Conservation (phyloP, 2,797 vertebrate genomes). For the Antennarius maculatus region DNA sequence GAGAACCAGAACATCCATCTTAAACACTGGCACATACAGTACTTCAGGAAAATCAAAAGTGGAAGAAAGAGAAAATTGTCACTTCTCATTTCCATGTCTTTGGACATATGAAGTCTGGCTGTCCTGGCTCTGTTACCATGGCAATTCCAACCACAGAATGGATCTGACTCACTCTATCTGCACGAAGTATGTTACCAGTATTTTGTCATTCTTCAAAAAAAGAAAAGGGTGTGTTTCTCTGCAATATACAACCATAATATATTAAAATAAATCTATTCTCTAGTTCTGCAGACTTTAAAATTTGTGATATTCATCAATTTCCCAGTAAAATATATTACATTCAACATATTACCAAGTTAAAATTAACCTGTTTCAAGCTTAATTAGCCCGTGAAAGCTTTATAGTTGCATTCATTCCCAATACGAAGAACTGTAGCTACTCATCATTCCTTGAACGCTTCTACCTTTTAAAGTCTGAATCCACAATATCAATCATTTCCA, state of each 20-base stretch:
- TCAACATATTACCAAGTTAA: background rate
- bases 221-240: slow-evolving; percentile 8
- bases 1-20: background rate
- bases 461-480: background rate
- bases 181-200: slow-evolving; percentile 46
- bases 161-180: slow-evolving; percentile 55
- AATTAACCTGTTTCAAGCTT: background rate
- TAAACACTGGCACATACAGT: too few species aligned
- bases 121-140: slow-evolving; percentile 41
- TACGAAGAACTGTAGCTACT: background rate
- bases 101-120: background rate
- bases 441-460: background rate
- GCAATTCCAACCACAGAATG: slow-evolving; percentile 41
- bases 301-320: too few species aligned
- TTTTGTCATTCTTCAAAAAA: slow-evolving; percentile 48
- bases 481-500: background rate
- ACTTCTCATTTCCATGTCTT: too few species aligned
- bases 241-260: background rate
- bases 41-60: slow-evolving; percentile 32
- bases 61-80: too few species aligned
- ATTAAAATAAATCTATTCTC: background rate
- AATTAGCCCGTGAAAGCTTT: background rate
- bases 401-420: background rate
- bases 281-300: too few species aligned
- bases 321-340: background rate